A percentile compares a stretch with the other conserved stretches of the same genome.
Evolutionary conservation across 2,113 vertebrate species (phyloP).

Genomic region (Nesoenas mayeri): DNA sequence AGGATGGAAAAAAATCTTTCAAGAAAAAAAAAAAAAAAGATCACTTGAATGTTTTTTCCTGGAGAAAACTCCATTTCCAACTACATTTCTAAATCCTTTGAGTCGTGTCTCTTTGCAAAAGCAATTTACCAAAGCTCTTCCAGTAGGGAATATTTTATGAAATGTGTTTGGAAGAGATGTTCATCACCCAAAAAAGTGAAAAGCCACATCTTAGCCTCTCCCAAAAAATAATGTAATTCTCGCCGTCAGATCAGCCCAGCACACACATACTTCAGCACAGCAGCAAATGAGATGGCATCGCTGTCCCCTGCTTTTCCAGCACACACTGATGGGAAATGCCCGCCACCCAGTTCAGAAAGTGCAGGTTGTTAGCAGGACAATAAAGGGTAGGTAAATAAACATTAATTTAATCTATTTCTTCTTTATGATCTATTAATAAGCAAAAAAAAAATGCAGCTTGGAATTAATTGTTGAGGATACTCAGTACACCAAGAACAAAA

Average conservation of each 20-base stretch:
- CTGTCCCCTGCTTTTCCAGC: neutral
- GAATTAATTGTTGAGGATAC: neutral
- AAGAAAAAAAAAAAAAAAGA: neutral
- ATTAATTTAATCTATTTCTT: neutral
- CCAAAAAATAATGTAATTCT: neutral
- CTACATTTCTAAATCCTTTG: neutral
- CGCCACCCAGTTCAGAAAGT: neutral
- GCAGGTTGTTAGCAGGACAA: neutral
- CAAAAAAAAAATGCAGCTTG: neutral
- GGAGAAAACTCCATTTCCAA: neutral
- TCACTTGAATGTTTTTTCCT: neutral
- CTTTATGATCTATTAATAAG: neutral
- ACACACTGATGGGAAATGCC: neutral
- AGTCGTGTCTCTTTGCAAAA: neutral
- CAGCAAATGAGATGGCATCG: neutral
- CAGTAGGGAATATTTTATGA: neutral
- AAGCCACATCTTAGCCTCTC: neutral
- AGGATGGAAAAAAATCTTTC: neutral
- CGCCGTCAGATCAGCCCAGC: neutral
- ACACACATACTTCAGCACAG: neutral
- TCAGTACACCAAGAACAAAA: accelerated
- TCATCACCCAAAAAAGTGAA: neutral
- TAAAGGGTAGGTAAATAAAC: neutral
- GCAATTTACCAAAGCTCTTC: neutral
- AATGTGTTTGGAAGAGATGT: neutral